Evolutionary conservation across 2,113 vertebrate genomes (phyloP), one percentile per base, ranked within the genome.

Genomic region (Pyrgilauda ruficollis): DNA sequence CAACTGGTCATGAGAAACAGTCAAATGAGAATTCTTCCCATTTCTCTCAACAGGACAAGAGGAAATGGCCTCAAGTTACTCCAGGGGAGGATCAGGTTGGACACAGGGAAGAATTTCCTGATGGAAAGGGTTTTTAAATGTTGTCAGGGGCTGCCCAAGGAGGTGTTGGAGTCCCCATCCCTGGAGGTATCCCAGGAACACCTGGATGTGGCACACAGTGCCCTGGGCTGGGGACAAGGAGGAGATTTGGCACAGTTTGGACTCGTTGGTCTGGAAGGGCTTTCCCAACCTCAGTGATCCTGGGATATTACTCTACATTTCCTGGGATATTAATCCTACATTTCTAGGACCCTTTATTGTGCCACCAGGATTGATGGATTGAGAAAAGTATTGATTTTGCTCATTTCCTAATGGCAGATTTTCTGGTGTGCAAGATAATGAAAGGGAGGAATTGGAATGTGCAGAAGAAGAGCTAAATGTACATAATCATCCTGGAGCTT

Each of bases 401-500:
- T 74, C 50, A 6, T 83, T 93, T 84, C 59, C 84, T 93, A 75
- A 92, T 85, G 52, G 53, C 31, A 93, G 37, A 22, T 82, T 77
- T 76, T 97, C 67, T 70, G 79, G 16, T 37, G 82, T 92, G 87
- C 33, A 78, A 55, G 69, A 90, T 95, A 96, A 97, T 94, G 96
- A 95, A 92, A 81, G 68, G 49, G 64, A 97, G 30, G 52, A 80
- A 94, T 41, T 84, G 69, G 81, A 94, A 93, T 52, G 78, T 43
- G 68, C 49, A 93, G 72, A 55, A 93, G 74, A 94, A 52, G 77
- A 97, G 76, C 80, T 96, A 92, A 97, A 96, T 76, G 67, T 49
- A 78, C 63, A 92, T 93, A 96, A 95, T 95, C 82, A 95, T 94
- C 84, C 43, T 55, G 87, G 49, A 97, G 92, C 70, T 92, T 96